phyloP scores from a whole-genome alignment of 1,140 invertebrate species.

The Wasmannia auropunctata region DNA sequence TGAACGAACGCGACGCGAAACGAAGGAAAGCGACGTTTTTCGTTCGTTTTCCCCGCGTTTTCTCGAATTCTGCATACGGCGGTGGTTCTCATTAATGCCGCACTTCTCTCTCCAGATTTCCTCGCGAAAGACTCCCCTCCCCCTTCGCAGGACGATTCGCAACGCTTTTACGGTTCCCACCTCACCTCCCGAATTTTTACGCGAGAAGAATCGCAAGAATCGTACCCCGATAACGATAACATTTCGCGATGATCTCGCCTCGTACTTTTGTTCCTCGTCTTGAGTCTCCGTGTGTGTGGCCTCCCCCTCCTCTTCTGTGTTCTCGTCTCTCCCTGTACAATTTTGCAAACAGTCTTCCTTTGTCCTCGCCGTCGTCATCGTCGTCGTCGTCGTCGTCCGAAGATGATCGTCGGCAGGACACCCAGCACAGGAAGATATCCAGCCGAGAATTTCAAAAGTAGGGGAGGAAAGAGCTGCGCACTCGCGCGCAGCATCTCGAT shows the following conservation, averaged over 20 bases:
- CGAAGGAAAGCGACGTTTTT: not conserved
- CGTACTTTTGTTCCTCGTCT: slow-evolving; percentile 7
- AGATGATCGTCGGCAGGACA: slow-evolving; percentile 42
- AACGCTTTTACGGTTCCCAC: not conserved
- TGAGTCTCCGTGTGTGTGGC: not conserved
- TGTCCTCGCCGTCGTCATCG: not conserved
- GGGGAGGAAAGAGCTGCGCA: not conserved
- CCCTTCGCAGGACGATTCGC: not conserved
- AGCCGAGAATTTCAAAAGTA: slow-evolving; percentile 30
- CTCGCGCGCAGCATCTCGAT: not conserved
- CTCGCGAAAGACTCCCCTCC: not conserved
- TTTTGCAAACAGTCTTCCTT: slow-evolving; percentile 18
- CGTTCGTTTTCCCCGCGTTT: not conserved
- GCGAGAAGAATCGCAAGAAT: not conserved
- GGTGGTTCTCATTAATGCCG: not conserved
- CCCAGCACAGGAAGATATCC: slow-evolving; percentile 64
- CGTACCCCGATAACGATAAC: not conserved
- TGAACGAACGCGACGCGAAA: not conserved
- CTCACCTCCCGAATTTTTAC: not conserved
- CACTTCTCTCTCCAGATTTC: not conserved
- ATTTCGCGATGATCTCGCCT: too few relatives aligned
- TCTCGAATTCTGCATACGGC: not conserved
- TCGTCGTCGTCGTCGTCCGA: slow-evolving; percentile 54
- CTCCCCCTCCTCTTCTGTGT: not conserved
- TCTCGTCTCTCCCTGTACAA: not conserved